A percentile compares a stretch with the other conserved stretches of the same genome.
Conservation (phyloP, 2,888 invertebrate genomes). For the Agrochola macilenta region DNA sequence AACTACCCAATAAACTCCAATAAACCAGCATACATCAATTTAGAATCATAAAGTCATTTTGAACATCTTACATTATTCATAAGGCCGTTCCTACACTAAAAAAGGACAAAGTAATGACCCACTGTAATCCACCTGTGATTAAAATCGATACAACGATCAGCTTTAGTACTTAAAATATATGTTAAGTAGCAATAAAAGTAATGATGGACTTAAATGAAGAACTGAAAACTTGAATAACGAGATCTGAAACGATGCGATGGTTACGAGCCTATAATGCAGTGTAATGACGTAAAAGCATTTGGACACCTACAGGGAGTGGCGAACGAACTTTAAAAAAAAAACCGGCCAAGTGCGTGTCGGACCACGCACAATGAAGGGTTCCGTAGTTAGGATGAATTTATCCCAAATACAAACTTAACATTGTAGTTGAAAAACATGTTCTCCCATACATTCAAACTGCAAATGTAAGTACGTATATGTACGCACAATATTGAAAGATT, state of each 20-base stretch:
- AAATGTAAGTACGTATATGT: no score
- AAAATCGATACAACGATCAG: slow-evolving; percentile 58
- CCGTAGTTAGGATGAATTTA: no score
- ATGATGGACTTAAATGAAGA: slow-evolving; percentile 49
- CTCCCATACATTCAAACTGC: no score
- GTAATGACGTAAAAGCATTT: slow-evolving; percentile 73
- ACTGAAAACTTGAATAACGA: slow-evolving; percentile 71
- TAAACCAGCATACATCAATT: slow-evolving; percentile 50
- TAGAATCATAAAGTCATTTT: slow-evolving; percentile 61
- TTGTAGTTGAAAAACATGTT: no score
- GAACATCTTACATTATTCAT: slow-evolving; percentile 55
- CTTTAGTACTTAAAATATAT: slow-evolving; percentile 59
- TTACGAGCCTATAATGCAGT: slow-evolving; percentile 72
- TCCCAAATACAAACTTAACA: no score
- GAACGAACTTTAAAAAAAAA: not conserved
- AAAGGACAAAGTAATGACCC: slow-evolving; percentile 51
- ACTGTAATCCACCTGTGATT: slow-evolving; percentile 60
- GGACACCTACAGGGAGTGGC: slow-evolving; percentile 14
- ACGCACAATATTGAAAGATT: no score
- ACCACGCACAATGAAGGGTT: no score
- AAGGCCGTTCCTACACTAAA: slow-evolving; percentile 33
- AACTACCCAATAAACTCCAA: slow-evolving; percentile 29
- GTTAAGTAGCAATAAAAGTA: slow-evolving; percentile 64
- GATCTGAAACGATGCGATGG: slow-evolving; percentile 70
- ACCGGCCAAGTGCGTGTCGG: no score